Percentiles rank a stretch among this genome's conserved stretches.
phyloP scores from a whole-genome alignment of 2,797 vertebrate genomes.

The Manis crassicaudata region DNA sequence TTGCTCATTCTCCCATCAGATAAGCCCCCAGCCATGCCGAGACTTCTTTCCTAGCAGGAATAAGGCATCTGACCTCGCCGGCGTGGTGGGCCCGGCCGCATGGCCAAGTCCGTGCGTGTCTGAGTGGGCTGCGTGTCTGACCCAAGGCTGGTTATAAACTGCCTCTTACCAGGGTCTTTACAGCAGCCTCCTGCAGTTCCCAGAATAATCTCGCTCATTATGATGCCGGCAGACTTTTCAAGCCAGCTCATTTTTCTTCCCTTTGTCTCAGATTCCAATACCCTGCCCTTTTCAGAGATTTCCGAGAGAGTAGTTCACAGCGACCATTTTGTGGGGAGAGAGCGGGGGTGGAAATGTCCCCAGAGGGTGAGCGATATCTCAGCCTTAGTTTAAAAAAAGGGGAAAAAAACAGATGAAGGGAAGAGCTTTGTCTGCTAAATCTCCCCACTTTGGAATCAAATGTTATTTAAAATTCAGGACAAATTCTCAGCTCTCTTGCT shows the following conservation, averaged over 20 bases:
- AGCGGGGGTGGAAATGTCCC: conserved; percentile 59
- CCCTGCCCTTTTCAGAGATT: conserved; percentile 87
- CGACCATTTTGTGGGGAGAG: conserved; percentile 57
- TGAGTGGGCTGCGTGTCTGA: conserved; percentile 35
- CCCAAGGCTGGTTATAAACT: conserved; percentile 63
- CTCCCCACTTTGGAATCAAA: conserved; percentile 80
- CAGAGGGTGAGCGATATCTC: conserved; percentile 76
- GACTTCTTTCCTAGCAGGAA: background rate
- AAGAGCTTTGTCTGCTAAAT: conserved; percentile 80
- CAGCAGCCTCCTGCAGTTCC: conserved; percentile 75
- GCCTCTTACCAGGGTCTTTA: conserved; percentile 37
- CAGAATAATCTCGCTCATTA: conserved; percentile 86
- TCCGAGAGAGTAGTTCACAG: conserved; percentile 82
- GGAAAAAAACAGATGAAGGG: conserved; percentile 61
- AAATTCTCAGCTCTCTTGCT: conserved; percentile 77
- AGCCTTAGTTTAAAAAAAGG: conserved; percentile 77
- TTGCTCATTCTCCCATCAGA: background rate
- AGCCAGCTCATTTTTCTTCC: conserved; percentile 87
- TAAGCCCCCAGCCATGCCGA: background rate
- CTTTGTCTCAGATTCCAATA: conserved; percentile 87
- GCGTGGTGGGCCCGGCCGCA: background rate
- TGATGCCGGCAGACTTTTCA: conserved; percentile 82
- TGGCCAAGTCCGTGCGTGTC: background rate
- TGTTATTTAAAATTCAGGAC: conserved; percentile 84
- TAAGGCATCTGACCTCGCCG: background rate